Conservation (phyloP, 2,797 vertebrate genomes). For the Sylvia borin region DNA sequence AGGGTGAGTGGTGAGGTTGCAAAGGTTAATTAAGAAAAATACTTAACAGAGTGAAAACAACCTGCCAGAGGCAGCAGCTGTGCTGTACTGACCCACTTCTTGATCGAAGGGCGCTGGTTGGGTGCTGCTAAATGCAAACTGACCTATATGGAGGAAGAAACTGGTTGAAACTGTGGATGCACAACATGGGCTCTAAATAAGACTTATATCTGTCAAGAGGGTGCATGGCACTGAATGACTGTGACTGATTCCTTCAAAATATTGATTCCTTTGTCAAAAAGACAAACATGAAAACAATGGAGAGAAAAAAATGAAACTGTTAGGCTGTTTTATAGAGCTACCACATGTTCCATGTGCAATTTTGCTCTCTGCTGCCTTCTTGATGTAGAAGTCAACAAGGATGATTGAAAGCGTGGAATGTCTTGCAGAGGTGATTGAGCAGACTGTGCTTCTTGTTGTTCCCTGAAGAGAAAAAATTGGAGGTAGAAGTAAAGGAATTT, state of each 20-base stretch:
- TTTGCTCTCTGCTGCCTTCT: not conserved
- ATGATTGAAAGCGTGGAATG: not conserved
- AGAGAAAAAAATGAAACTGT: not conserved
- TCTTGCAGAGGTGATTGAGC: not conserved
- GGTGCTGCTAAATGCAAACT: not conserved
- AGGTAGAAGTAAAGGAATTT: not conserved
- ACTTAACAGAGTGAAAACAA: not conserved
- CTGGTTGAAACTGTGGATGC: not conserved
- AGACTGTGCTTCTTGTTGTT: not conserved
- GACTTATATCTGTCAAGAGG: rapidly evolving
- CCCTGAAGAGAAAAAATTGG: not conserved
- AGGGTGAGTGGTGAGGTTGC: not conserved
- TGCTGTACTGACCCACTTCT: not conserved
- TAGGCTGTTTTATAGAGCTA: not conserved
- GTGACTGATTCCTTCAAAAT: not conserved
- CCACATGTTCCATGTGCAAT: rapidly evolving
- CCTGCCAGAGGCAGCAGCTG: not conserved
- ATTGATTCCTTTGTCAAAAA: not conserved
- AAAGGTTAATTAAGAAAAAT: not conserved
- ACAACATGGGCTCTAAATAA: not conserved
- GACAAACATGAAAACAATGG: not conserved
- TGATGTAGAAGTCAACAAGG: not conserved
- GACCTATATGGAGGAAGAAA: not conserved
- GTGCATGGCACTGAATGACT: not conserved
- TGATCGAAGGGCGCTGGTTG: not conserved